Percentiles rank a stretch among this genome's conserved stretches.
Evolutionary conservation across 2,113 vertebrate genomes (phyloP).

Genomic region (Platysteira castanea): DNA sequence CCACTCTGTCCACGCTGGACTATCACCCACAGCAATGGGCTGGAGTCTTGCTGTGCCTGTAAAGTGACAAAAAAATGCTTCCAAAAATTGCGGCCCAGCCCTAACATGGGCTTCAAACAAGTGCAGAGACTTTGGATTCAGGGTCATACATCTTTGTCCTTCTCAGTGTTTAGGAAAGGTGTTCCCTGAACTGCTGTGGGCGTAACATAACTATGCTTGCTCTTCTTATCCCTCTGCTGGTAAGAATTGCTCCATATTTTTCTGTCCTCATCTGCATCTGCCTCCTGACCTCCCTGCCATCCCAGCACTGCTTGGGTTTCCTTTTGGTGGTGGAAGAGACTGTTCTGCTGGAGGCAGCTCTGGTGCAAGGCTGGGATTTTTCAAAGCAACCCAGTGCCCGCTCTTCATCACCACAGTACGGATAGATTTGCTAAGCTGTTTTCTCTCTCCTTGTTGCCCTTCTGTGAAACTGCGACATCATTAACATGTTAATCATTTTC

Average conservation of each 20-base stretch:
- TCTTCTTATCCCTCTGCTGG: neutral
- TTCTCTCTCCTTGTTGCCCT: neutral
- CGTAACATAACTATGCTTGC: neutral
- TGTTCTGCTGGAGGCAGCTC: neutral
- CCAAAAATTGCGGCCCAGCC: neutral
- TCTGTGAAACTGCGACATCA: neutral
- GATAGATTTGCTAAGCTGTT: neutral
- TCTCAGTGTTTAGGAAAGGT: neutral
- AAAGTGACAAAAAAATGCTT: fast-evolving
- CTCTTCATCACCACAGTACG: neutral
- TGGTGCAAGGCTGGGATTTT: neutral
- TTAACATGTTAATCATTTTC: constrained; percentile 31
- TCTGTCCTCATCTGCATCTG: neutral
- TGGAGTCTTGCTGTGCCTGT: neutral
- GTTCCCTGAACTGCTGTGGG: neutral
- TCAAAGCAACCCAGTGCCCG: neutral
- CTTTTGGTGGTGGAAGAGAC: neutral
- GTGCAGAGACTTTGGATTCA: neutral
- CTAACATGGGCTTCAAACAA: neutral
- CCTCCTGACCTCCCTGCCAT: neutral
- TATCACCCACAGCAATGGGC: neutral
- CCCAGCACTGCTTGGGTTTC: neutral
- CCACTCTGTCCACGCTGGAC: neutral
- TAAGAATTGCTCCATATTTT: neutral
- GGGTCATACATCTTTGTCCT: neutral